Percentiles rank a stretch among this genome's conserved stretches.
phyloP scores from a whole-genome alignment of 2,113 vertebrate genomes.

The Mobula birostris region DNA sequence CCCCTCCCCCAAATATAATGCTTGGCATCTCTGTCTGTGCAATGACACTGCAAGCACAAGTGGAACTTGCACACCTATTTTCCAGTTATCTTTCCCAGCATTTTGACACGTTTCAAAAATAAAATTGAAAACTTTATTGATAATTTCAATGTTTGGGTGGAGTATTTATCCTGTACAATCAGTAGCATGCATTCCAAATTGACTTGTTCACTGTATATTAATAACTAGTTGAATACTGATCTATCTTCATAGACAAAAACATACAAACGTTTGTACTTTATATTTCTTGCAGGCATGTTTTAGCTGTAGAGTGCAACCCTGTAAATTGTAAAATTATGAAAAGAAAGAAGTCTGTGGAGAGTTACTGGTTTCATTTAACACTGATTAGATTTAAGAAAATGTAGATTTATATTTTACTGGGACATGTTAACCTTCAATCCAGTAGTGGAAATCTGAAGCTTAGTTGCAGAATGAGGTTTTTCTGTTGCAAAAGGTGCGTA shows the following conservation, averaged over 20 bases:
- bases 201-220: background rate
- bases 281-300: background rate
- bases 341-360: too few relatives aligned
- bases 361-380: background rate
- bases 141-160: background rate
- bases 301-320: background rate
- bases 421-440: background rate
- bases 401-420: background rate
- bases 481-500: background rate
- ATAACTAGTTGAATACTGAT: background rate
- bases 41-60: background rate
- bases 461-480: background rate
- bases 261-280: too few relatives aligned
- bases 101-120: background rate
- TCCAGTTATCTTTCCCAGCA: background rate
- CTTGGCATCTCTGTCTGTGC: background rate
- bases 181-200: conserved; percentile 10
- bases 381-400: background rate
- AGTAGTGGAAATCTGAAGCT: background rate
- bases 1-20: background rate
- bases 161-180: background rate
- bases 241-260: background rate
- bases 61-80: background rate
- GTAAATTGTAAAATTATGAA: background rate
- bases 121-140: background rate